Conservation (phyloP, 1,140 invertebrate species). For the Pissodes strobi region DNA sequence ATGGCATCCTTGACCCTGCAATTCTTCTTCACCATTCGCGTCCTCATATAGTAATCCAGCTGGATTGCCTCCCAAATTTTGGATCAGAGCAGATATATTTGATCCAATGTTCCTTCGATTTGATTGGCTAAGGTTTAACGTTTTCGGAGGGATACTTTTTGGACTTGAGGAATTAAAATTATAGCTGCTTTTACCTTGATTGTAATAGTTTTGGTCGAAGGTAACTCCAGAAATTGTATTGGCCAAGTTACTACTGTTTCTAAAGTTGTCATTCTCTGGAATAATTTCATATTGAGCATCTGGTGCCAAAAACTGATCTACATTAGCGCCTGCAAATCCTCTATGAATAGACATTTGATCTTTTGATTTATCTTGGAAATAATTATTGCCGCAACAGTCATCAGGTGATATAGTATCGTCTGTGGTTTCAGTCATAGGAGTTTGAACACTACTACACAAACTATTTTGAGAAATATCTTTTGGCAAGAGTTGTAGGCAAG, state of each 20-base stretch:
- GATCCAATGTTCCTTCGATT: conserved; percentile 48
- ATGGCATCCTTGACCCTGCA: conserved; percentile 47
- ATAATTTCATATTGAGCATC: conserved; percentile 69
- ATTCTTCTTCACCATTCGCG: conserved; percentile 49
- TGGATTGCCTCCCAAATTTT: conserved; percentile 54
- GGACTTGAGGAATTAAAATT: conserved; percentile 33
- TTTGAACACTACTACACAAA: conserved; percentile 56
- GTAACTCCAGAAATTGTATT: conserved; percentile 53
- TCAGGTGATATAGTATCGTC: conserved; percentile 49
- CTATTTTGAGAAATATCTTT: conserved; percentile 62
- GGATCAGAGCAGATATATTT: conserved; percentile 54
- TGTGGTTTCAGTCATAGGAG: conserved; percentile 54
- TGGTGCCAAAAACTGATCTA: conserved; percentile 60
- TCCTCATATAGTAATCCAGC: conserved; percentile 53
- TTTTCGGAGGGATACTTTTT: conserved; percentile 45
- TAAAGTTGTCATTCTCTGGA: conserved; percentile 24
- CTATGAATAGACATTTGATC: conserved; percentile 31
- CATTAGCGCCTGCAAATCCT: conserved; percentile 30
- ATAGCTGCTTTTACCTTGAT: conserved; percentile 40
- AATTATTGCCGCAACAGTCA: conserved; percentile 44
- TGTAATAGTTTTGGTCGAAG: conserved; percentile 47
- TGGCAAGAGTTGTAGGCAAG: conserved; percentile 54
- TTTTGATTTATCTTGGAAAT: conserved; percentile 41
- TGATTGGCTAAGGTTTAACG: conserved; percentile 39
- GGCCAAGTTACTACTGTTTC: conserved; percentile 46